Evolutionary conservation across 2,113 vertebrate genomes (phyloP).

Genomic region (Calyptommatus sinebrachiatus): DNA sequence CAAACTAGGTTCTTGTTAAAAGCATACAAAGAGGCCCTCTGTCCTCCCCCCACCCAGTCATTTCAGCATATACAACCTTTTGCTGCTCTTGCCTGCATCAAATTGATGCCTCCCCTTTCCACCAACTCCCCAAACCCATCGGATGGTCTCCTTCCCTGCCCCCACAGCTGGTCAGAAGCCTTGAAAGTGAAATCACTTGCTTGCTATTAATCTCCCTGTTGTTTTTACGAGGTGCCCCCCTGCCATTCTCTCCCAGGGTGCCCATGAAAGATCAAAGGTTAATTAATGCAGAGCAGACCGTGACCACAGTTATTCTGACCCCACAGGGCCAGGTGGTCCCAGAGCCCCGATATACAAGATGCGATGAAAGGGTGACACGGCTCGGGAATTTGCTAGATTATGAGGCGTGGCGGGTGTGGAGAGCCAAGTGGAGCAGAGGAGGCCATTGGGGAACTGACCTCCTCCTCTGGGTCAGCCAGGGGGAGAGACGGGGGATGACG

Average conservation of each 20-base stretch:
- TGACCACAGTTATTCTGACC: constrained; percentile 32
- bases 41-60: not conserved
- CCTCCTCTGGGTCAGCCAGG: constrained; percentile 4
- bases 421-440: not conserved
- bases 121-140: not conserved
- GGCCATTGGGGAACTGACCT: constrained; percentile 4
- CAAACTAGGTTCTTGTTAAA: not conserved
- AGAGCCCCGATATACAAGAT: constrained; percentile 35
- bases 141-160: not conserved
- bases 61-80: not conserved
- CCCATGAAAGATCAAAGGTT: constrained; percentile 37
- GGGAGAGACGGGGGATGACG: not conserved
- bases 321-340: constrained; percentile 35
- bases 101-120: not conserved
- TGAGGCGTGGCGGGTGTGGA: constrained; percentile 12
- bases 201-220: constrained; percentile 25
- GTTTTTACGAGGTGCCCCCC: constrained; percentile 15
- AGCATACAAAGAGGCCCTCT: not conserved
- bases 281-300: constrained; percentile 42
- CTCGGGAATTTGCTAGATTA: constrained; percentile 25
- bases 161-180: not conserved
- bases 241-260: not conserved
- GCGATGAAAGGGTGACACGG: constrained; percentile 29
- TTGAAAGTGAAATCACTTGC: not conserved
- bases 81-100: not conserved